Conservation (phyloP, 2,797 vertebrate species). For the Enteromius argenteus region DNA sequence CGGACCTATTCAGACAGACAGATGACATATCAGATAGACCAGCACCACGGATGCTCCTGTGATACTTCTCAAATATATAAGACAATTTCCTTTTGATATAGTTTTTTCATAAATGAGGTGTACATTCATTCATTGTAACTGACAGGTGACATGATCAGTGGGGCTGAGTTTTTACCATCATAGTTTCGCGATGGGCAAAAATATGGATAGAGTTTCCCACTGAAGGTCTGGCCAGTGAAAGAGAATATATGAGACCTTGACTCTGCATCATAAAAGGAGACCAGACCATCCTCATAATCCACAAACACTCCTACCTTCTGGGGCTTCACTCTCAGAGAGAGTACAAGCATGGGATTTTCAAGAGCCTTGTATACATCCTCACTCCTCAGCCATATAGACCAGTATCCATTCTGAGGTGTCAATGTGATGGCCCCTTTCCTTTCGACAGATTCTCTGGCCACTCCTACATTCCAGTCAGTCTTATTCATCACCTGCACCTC, state of each 20-base stretch:
- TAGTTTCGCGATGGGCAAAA: background rate
- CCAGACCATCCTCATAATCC: background rate
- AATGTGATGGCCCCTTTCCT: background rate
- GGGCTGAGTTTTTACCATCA: background rate
- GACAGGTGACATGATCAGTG: background rate
- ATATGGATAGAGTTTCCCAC: background rate
- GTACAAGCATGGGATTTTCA: fast-evolving
- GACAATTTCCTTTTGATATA: background rate
- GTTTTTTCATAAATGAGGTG: background rate
- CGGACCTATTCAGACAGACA: background rate
- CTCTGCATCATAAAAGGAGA: background rate
- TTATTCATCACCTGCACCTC: background rate
- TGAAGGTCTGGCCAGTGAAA: background rate
- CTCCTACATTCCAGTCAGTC: background rate
- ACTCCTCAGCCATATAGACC: background rate
- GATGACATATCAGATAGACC: background rate
- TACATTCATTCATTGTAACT: background rate
- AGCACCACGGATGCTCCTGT: background rate
- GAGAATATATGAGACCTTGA: background rate
- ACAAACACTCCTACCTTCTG: background rate
- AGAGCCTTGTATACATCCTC: background rate
- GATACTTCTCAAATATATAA: background rate
- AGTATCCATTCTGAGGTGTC: background rate
- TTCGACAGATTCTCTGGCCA: background rate
- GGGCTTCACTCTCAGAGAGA: background rate